Base-by-base conservation (phyloP, 2,888 invertebrate genomes). In the Teleiodes luculella region DNA sequence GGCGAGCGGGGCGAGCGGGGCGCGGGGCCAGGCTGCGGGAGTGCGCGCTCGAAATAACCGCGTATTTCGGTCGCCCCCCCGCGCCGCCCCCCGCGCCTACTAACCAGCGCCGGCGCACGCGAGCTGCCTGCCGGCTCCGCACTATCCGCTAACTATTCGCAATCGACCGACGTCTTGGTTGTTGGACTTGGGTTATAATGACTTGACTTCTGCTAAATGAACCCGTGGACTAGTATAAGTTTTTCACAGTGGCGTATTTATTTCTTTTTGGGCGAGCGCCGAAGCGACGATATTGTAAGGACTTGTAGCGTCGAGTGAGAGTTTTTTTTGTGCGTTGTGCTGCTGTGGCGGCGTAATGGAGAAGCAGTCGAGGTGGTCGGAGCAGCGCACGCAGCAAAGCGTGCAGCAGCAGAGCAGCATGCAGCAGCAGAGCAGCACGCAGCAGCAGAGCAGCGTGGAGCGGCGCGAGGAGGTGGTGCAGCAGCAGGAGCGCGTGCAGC, bases 131-230 rank as follows among this genome's bases (percentile, higher is more conserved):
- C 64, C 63, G 61, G 68, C 76, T 63, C 74, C 76, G 90, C 94
- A 94, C 94, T 94, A 94, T 94, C 94, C 94, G 94, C 94, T 94
- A 93, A 93, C 94, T 93, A 94, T 94, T 94, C 94, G 94, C 94
- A 95, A 95, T 95, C 95, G 95, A 95, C 94, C 95, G 95, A 95
- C 95, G 95, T 95, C 95, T 95, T 95, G 94, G 93, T 92, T 88
- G 90, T 93, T 88, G 91, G 91, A 90, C 91, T 92, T 92, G 92
- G 92, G 92, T 85, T 92, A 93, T 92, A 92, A 94, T 94, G 94
- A 93, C 93, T 93, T 94, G 90, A 92, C 92, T 93, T 92, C 92
- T 93, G 92, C 93, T 92, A 92, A 90, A 89, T 89, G 89, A 90
- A 88, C 87, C 89, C 89, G 90, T 89, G 89, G 80, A 88, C 86